phyloP scores from a whole-genome alignment of 2,113 vertebrate genomes.

The Corythornis vintsioides region DNA sequence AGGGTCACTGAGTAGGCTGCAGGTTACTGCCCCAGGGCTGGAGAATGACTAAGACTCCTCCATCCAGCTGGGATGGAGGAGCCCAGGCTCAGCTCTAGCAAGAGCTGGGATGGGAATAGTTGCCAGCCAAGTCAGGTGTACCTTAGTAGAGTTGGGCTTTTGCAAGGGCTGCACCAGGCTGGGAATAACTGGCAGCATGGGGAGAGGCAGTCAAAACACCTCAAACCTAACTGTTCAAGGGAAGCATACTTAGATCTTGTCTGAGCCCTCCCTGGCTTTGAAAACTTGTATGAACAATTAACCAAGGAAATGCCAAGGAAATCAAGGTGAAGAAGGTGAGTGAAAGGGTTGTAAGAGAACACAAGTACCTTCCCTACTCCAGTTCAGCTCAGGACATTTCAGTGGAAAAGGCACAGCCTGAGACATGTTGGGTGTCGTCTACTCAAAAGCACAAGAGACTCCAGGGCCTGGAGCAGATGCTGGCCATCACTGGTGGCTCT shows the following conservation, averaged over 20 bases:
- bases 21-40: not conserved
- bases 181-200: not conserved
- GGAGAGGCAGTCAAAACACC: not conserved
- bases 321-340: constrained; percentile 27
- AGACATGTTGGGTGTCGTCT: not conserved
- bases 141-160: not conserved
- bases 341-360: not conserved
- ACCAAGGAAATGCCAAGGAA: constrained; percentile 9
- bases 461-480: rapidly evolving
- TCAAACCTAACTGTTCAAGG: not conserved
- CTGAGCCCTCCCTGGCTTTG: not conserved
- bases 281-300: constrained; percentile 41
- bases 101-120: not conserved
- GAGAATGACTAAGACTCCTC: not conserved
- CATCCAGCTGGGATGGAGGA: not conserved
- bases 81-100: not conserved
- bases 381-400: not conserved
- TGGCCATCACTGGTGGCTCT: rapidly evolving
- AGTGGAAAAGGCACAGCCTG: not conserved
- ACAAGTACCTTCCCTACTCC: not conserved
- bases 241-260: not conserved
- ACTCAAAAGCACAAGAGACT: not conserved
- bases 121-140: constrained; percentile 16
- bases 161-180: not conserved
- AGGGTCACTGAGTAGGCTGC: constrained; percentile 21